Conservation (phyloP, 2,797 vertebrate species). For the Mico argentatus region DNA sequence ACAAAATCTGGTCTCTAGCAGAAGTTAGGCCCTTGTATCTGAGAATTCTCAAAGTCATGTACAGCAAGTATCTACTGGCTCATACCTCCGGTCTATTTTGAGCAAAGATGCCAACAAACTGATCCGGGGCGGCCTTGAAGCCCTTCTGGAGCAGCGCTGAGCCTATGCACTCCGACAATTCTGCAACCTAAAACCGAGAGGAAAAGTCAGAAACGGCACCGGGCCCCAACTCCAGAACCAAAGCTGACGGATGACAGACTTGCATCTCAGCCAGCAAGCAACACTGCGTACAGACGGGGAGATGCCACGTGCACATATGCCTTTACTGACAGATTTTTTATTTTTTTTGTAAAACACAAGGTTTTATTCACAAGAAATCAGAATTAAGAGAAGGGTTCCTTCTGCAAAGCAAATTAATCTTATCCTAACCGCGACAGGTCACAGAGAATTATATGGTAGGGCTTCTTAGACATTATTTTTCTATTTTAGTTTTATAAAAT, state of each 20-base stretch:
- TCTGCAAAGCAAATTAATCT: not conserved
- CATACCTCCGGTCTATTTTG: slow-evolving; percentile 97
- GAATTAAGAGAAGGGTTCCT: not conserved
- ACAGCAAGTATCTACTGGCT: not conserved
- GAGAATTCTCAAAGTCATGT: not conserved
- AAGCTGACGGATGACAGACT: not conserved
- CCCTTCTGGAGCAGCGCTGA: slow-evolving; percentile 94
- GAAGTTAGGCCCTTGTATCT: not conserved
- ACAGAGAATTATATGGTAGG: not conserved
- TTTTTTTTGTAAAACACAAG: not conserved
- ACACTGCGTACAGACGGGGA: too few species aligned
- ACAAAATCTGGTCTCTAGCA: not conserved
- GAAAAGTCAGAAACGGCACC: not conserved
- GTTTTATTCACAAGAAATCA: not conserved
- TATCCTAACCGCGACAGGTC: not conserved
- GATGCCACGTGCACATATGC: accelerated
- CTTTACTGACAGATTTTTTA: not conserved
- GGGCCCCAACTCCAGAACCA: not conserved
- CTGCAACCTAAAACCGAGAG: slow-evolving; percentile 85
- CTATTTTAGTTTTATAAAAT: not conserved
- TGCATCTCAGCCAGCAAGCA: accelerated
- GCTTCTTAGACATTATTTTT: not conserved
- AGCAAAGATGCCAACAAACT: slow-evolving; percentile 93
- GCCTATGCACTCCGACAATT: slow-evolving; percentile 89
- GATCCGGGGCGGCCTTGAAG: slow-evolving; percentile 88